Base-by-base conservation (phyloP, 2,888 invertebrate species). In the Caenorhabditis virilis region DNA sequence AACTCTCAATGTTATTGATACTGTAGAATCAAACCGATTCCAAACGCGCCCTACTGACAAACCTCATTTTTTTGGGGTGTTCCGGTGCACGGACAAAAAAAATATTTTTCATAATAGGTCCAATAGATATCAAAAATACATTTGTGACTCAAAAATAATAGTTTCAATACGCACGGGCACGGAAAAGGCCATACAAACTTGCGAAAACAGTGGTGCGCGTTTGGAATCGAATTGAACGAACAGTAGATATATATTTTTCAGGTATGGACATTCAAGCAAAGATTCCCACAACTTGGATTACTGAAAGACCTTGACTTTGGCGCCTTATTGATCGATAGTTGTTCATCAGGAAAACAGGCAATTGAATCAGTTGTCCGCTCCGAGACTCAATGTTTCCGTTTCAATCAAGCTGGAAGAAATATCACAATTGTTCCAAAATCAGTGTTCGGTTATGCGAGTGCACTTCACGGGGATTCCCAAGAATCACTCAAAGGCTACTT, bases 401-500 rank as follows among this genome's bases (percentile, higher is more conserved):
- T 79, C 64, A 55, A 67, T 15, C 78, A 78, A 49, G 76, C 78
- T n/a, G 75, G 73, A 18, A 54, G 79, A 25, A 79, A 79, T 42
- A 78, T 79, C 63, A 79, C 79, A 1, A 75, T 79, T 43, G 76
- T 78, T 11, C 74, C 78, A 1, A 76, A 77, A 55, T 73, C 76
- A n/a, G 76, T 78, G 22, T 77, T 78, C 35, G 79, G 79, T 54
- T 65, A 65, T 50, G 64, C 64, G 3, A 59, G 59, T 56, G 64
- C 52, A 22, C 62, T 65, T 26, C 62, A 64, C 26, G 72, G 72
- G 22, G 72, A 73, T 46, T 67, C 69, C 4, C 68, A 68, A 42
- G 63, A 72, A 46, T 69, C 72, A 22, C 62, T 76, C 6, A 69
- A 65, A 35, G 75, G 76, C 50, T 77, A 72, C 63, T 78, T 78